A percentile compares a stretch with the other conserved stretches of the same genome.
These are phyloP conservation scores for Schrankia costaestrigalis DNA, from an alignment of 2,888 invertebrate genomes.

Conservation along the genomic window DNA sequence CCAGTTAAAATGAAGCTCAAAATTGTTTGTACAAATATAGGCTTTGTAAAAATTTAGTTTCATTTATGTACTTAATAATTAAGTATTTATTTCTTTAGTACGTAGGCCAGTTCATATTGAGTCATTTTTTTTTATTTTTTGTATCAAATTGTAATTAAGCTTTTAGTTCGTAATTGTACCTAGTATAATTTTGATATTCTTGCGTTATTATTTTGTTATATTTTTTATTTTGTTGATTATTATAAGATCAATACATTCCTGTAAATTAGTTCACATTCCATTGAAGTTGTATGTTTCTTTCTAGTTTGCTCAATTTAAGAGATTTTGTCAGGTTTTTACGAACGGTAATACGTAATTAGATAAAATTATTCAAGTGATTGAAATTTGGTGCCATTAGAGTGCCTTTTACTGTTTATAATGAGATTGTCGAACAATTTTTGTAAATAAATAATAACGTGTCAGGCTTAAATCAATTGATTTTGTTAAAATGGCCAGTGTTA, in stretches of 20 bases:
- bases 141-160: slow-evolving; percentile 23
- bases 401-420: too few species aligned
- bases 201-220: slow-evolving; percentile 64
- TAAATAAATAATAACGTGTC: too few species aligned
- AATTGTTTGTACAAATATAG: slow-evolving; percentile 72
- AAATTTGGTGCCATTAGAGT: too few species aligned
- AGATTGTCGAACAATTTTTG: too few species aligned
- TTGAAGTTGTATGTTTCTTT: slow-evolving; percentile 16
- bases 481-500: too few species aligned
- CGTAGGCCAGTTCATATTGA: slow-evolving; percentile 73
- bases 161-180: slow-evolving; percentile 44
- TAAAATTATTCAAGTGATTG: too few species aligned
- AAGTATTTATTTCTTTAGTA: slow-evolving; percentile 74
- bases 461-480: too few species aligned
- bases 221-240: slow-evolving; percentile 65
- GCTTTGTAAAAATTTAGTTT: slow-evolving; percentile 46
- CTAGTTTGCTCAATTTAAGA: slow-evolving; percentile 11
- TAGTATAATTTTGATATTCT: slow-evolving; percentile 44
- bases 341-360: too few species aligned
- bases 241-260: slow-evolving; percentile 63
- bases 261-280: slow-evolving; percentile 43
- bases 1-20: slow-evolving; percentile 75
- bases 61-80: slow-evolving; percentile 36
- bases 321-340: not conserved
- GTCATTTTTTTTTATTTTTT: slow-evolving; percentile 56